Base-by-base conservation (phyloP, 2,888 invertebrate genomes). In the Drosophila prostipennis region DNA sequence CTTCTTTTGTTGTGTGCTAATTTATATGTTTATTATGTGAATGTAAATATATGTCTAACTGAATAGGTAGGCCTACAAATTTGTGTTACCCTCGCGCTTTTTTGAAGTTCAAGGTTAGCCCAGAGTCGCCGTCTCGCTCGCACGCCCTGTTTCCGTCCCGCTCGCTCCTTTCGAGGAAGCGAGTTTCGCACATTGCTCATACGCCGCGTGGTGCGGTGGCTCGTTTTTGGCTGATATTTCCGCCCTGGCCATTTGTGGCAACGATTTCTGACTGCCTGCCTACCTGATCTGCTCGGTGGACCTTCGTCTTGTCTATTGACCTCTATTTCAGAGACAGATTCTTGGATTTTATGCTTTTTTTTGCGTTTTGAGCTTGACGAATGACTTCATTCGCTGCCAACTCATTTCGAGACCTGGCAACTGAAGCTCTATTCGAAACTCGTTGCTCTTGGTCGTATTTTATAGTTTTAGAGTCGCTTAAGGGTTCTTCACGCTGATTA, bases 71-170 rank as follows among this genome's bases (percentile, higher is more conserved):
- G 75, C 88, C 86, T 81, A 81, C 84, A 74, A 79, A 68, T 56
- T 54, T 43, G 13, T 49, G 36, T 48, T 39, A 40, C 39, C 16
- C 26, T 54, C 37, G 39, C 36, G 53, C 46, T 56, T 83, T 82
- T 80, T 84, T 91, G 83, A 91, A 91, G 91, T 91, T 91, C 91
- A 91, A 91, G 91, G 91, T 91, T 91, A 90, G 54, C 57, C 26
- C 13, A 3, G 11, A 14, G 8, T 14, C 45, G 46, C 37, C 40
- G 37, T 58, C 39, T 7, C 49, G 19, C 48, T 65, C 16, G 4
- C 51, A 79, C 84, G 70, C 79, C 71, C 69, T 68, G 49, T 79
- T 59, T 5, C 32, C 39, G 7, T n/a, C 36, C 39, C 16, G 29
- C 48, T 32, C 57, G 13, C 29, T 11, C 46, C 14, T 29, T 58